Conservation (phyloP, 2,113 vertebrate species). For the Nerophis ophidion region DNA sequence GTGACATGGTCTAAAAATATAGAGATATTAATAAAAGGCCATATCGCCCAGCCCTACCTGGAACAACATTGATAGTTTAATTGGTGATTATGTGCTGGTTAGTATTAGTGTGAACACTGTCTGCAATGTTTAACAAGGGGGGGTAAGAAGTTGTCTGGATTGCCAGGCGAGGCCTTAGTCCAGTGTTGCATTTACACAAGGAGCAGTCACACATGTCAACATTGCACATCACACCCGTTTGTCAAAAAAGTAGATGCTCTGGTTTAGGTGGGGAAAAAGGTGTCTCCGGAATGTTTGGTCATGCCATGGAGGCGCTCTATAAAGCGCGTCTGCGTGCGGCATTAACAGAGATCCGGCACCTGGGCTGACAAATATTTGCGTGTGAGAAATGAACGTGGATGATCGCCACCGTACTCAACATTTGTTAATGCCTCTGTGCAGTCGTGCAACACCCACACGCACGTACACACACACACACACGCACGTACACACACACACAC, state of each 20-base stretch:
- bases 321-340: neutral
- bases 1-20: no score
- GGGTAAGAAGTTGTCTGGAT: neutral
- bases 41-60: no score
- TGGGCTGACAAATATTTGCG: conserved; percentile 1
- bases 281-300: neutral
- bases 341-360: neutral
- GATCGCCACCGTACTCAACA: conserved; percentile 1
- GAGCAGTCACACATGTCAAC: neutral
- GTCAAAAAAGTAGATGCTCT: neutral
- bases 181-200: neutral
- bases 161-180: conserved; percentile 3
- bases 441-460: conserved; percentile 16
- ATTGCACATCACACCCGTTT: neutral
- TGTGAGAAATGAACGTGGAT: conserved; percentile 6
- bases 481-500: no score
- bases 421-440: conserved; percentile 12
- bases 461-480: no score
- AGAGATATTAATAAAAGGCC: no score
- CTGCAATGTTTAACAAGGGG: conserved; percentile 1
- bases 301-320: neutral
- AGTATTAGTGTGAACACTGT: neutral
- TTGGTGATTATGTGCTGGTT: no score
- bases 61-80: no score
- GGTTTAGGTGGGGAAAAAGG: neutral